Evolutionary conservation across 2,113 vertebrate genomes (phyloP).

Genomic region (Alces alces): DNA sequence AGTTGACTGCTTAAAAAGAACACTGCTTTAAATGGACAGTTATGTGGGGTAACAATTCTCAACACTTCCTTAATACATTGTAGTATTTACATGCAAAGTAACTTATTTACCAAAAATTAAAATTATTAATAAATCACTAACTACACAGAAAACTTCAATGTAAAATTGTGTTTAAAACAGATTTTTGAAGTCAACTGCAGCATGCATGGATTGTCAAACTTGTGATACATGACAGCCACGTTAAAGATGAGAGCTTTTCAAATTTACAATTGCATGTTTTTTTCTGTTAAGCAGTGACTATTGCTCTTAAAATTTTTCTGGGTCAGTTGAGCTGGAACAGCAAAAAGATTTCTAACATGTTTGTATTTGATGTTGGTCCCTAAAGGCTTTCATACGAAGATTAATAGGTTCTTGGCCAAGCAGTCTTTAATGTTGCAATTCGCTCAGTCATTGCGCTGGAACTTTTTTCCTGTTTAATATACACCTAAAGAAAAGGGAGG

Average conservation of each 20-base stretch:
- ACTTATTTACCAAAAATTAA: background rate
- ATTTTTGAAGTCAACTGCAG: background rate
- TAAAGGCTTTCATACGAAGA: constrained; percentile 26
- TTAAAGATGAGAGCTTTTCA: background rate
- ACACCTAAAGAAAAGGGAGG: background rate
- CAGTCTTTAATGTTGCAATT: constrained; percentile 6
- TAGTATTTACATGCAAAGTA: background rate
- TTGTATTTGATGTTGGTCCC: constrained; percentile 16
- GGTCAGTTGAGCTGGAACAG: constrained; percentile 3
- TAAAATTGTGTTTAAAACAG: background rate
- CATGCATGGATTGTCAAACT: background rate
- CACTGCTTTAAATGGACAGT: background rate
- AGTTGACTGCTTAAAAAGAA: background rate
- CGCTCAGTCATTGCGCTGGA: background rate
- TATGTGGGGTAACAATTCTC: background rate
- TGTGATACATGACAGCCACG: background rate
- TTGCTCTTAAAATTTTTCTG: background rate
- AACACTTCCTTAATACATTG: background rate
- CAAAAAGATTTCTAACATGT: constrained; percentile 7
- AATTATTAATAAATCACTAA: background rate
- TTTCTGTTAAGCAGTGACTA: background rate
- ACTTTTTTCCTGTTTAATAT: background rate
- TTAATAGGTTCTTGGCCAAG: constrained; percentile 18
- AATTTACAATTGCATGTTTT: background rate
- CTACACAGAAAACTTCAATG: background rate